Base-by-base conservation (phyloP, 2,113 vertebrate genomes). In the Trichechus manatus region DNA sequence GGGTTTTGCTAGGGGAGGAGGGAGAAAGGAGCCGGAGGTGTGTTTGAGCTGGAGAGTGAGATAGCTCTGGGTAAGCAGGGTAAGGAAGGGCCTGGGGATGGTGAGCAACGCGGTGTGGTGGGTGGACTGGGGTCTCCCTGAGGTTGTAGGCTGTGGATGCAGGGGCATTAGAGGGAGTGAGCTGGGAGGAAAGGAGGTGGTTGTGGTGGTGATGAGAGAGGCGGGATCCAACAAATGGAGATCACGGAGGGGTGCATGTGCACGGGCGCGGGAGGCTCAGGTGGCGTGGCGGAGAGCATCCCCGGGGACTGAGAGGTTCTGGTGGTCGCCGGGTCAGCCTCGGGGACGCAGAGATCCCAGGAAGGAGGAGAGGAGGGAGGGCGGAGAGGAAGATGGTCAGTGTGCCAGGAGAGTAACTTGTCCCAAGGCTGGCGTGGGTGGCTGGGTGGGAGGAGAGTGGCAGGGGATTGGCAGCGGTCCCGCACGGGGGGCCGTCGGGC, bases 331-430 rank as follows among this genome's bases (percentile, higher is more conserved):
- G 8, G 23, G 25, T 61, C 31, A 66, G 13, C 17, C 5, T 80
- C 0, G 0, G 27, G 39, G 23, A 29, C 10, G 1, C 25, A 4
- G 1, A 85, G 66, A n/a, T 82, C n/a, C 44, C 13, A 2, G 17
- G 61, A 44, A 10, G 19, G 20, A 63, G 39, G 20, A 68, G 39
- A 33, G 63, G 29, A 17, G 7, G 53, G 29, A 82, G 61, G 19
- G 5, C 9, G 77, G 39, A 15, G 33, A 66, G 13, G 77, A 70
- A 29, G 61, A 47, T 59, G 25, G 63, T 9, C 20, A 56, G 31
- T 23, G 27, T 6, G 22, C 9, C 39, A 44, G 0, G 0, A 2
- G 27, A 70, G 15, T 27, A 47, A 27, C 9, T 1, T 23, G 13
- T 42, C 74, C 31, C 42, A 50, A 70, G 56, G 47, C 27, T 75